A percentile compares a stretch with the other conserved stretches of the same genome.
phyloP scores from a whole-genome alignment of 2,113 vertebrate species.

The Redunca redunca region DNA sequence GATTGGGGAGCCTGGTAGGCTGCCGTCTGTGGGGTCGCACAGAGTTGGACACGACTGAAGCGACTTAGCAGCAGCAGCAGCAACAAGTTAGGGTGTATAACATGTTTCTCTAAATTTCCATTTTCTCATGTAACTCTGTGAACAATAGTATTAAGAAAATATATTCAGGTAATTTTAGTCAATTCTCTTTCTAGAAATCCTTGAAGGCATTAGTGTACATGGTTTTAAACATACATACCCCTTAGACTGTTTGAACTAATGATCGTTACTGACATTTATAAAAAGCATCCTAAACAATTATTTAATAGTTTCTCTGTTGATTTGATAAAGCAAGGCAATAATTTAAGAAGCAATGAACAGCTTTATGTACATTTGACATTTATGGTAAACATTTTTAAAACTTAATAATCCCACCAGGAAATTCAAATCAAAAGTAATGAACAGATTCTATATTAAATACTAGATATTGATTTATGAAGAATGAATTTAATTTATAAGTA shows the following conservation, averaged over 20 bases:
- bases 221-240: neutral
- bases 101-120: neutral
- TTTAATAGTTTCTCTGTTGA: neutral
- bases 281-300: neutral
- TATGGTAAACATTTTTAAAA: neutral
- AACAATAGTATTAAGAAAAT: neutral
- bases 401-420: neutral
- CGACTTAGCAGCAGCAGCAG: no score
- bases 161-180: neutral
- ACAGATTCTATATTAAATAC: neutral
- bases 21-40: no score
- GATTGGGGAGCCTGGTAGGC: no score
- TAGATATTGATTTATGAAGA: neutral
- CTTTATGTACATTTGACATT: neutral
- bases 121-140: neutral
- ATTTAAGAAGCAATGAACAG: neutral
- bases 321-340: neutral
- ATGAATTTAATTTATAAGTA: neutral
- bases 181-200: neutral
- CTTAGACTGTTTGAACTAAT: neutral
- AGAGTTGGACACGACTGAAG: no score
- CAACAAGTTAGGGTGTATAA: neutral
- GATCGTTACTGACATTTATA: neutral
- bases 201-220: neutral
- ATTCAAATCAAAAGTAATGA: slow-evolving; percentile 1